Base-by-base conservation (phyloP, 1,140 invertebrate species). In the Ceratoteleas bidentatus region DNA sequence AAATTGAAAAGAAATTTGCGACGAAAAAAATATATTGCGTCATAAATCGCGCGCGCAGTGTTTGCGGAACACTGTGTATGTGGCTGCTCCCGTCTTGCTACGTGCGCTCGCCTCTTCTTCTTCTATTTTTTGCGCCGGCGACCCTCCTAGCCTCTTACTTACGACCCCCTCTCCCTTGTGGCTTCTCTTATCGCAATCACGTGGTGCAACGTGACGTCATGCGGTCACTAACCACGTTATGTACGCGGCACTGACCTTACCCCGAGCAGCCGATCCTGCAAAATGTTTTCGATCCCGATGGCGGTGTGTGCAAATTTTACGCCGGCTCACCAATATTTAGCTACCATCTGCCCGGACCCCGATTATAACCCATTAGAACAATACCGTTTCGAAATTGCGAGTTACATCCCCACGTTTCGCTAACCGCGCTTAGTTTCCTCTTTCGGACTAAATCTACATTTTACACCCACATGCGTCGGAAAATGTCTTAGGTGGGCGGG, bases 151-250 rank as follows among this genome's bases (percentile, higher is more conserved):
- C 68, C 69, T 74, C 74, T 78, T 69, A 77, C 68, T 83, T 69
- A 74, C 69, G 81, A 74, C 64, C 74, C 73, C 74, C 68, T 69
- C 79, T 77, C 72, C 40, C 68, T 66, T 64, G 61, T 62, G 56
- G 66, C 33, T 73, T 69, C 79, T 82, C 74, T 82, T 82, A 82
- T 82, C 80, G 80, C 64, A 77, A 72, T 82, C 80, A 82, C 80
- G 80, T 82, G 80, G 69, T 82, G 58, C 64, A 54, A 47, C 74
- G 80, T 82, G 80, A 82, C 80, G 80, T 82, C 80, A 77, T 77
- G 74, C 80, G 80, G 80, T 82, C 80, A 82, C 80, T 82, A 82
- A 82, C 80, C 80, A 82, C 80, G 80, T 82, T 82, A 82, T 82
- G 74, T 77, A 82, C 80, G 80, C 80, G 80, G 80, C 80, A 82